Evolutionary conservation across 2,888 invertebrate genomes (phyloP).

Genomic region (Ypsolopha sequella): DNA sequence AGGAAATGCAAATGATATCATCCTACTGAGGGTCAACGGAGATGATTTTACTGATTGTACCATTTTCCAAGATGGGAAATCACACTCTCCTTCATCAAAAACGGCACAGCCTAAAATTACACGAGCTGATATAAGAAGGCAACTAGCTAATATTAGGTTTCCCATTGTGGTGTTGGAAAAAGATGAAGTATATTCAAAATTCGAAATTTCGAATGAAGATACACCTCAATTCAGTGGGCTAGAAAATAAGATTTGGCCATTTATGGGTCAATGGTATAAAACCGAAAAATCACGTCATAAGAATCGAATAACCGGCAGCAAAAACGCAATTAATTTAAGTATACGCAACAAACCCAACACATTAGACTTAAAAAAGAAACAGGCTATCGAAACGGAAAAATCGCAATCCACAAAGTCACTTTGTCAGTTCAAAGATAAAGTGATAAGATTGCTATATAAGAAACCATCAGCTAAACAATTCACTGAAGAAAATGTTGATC

Average conservation of each 20-base stretch:
- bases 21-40: no score
- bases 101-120: constrained; percentile 22
- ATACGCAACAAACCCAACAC: no score
- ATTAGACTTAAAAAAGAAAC: no score
- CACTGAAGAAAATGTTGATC: neutral
- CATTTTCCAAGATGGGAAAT: no score
- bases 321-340: no score
- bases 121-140: constrained; percentile 35
- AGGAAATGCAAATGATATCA: no score
- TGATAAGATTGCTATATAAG: constrained; percentile 38
- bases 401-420: neutral
- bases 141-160: constrained; percentile 31
- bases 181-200: constrained; percentile 35
- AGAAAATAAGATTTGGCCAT: constrained; percentile 47
- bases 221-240: constrained; percentile 39
- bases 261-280: constrained; percentile 39
- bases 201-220: constrained; percentile 25
- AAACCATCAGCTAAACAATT: constrained; percentile 19
- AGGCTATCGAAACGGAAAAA: no score
- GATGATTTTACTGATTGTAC: no score
- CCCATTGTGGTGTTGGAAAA: constrained; percentile 42
- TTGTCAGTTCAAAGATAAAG: constrained; percentile 33
- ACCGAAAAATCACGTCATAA: no score
- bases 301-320: no score
- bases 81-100: no score